Evolutionary conservation across 2,113 vertebrate genomes (phyloP), one percentile per base, ranked within the genome.

Genomic region (Stictonetta naevosa): DNA sequence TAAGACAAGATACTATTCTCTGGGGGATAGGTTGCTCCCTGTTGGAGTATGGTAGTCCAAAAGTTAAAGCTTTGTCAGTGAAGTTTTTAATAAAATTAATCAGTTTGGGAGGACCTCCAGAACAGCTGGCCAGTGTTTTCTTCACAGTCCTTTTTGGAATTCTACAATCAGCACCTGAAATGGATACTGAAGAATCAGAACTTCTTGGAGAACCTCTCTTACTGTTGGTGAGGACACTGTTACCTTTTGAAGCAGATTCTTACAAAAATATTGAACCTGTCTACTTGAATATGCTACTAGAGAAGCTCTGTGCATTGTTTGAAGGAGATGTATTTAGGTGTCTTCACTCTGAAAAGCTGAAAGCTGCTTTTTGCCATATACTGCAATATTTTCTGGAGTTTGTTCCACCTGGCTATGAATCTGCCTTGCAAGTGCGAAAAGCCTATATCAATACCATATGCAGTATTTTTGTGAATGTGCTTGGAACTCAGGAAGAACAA

Each of bases 11-110:
- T 80, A 95, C 87, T 23, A 74, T 97, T 31, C 97, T 98, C 11
- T 99, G 99, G 99, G 98, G 97, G 6, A 97, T 98, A 48, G 98
- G 99, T 14, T 99, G 99, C 71, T 98, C 97, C 19, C 40, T 99
- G 34, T 94, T 99, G 40, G 96, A 98, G 11, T 97, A 98, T 23
- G 98, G 99, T 50, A 98, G 96, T 94, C 92, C 91, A 33, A 97
- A 97, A 92, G 95, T 99, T 79, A 99, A 98, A 97, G 96, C 91
- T 36, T 90, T 97, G 56, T 95, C 98, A 81, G 90, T 99, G 95
- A 97, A 86, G 59, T 97, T 98, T 97, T 81, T 99, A 89, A 98
- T 98, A 68, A 96, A 96, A 69, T 91, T 99, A 56, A 98, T 99
- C 95, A 95, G 98, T 74, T 97, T 99, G 52, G 98, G 98, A 80